phyloP scores from a whole-genome alignment of 2,797 vertebrate species.

The Meriones psammophilus region DNA sequence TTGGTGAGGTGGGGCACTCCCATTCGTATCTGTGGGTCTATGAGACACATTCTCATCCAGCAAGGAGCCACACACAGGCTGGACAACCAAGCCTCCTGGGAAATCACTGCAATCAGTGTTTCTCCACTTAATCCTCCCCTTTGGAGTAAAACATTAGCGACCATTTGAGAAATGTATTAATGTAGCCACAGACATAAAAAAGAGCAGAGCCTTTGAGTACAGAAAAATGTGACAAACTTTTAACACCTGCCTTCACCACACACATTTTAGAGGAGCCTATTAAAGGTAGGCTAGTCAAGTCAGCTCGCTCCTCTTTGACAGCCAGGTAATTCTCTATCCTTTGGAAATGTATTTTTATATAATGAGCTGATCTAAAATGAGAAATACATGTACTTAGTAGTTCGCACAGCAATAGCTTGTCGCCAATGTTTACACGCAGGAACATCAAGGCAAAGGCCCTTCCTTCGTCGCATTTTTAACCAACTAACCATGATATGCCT shows the following conservation, averaged over 20 bases:
- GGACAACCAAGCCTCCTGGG: background rate
- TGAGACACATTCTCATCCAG: background rate
- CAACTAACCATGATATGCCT: background rate
- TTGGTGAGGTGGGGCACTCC: background rate
- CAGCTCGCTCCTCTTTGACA: constrained; percentile 37
- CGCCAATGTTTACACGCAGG: constrained; percentile 58
- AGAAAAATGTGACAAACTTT: constrained; percentile 69
- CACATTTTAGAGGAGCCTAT: constrained; percentile 18
- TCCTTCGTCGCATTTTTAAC: constrained; percentile 50
- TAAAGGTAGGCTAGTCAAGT: constrained; percentile 53
- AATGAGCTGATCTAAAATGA: constrained; percentile 50
- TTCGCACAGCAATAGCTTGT: constrained; percentile 34
- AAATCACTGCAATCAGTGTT: constrained; percentile 6
- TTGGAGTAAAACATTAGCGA: constrained; percentile 59
- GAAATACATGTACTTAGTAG: constrained; percentile 11
- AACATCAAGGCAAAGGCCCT: constrained; percentile 32
- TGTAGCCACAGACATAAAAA: constrained; percentile 3
- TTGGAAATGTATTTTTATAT: constrained; percentile 62
- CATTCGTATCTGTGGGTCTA: background rate
- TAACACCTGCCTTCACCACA: constrained; percentile 40
- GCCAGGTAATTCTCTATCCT: constrained; percentile 57
- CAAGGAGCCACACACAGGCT: background rate
- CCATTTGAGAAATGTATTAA: constrained; percentile 52
- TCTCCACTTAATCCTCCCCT: constrained; percentile 57
- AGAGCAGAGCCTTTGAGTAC: background rate